Percentiles rank a stretch among this genome's conserved stretches.
Evolutionary conservation across 2,888 invertebrate genomes (phyloP).

Genomic region (Lacanobia wlatinum): DNA sequence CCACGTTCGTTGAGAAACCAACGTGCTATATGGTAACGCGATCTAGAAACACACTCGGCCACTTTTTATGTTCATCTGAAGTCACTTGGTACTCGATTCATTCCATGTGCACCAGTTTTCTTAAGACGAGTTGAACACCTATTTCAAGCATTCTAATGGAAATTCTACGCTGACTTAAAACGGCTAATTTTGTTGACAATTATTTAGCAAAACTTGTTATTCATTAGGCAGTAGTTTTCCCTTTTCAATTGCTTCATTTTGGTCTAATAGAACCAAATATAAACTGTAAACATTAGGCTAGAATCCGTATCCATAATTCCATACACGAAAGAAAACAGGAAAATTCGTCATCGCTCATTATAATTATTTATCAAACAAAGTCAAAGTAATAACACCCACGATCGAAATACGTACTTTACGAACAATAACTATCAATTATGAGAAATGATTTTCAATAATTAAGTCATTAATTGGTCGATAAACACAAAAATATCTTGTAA

Average conservation of each 20-base stretch:
- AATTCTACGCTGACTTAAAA: slow-evolving; percentile 22
- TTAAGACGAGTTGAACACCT: slow-evolving; percentile 36
- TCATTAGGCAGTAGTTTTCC: background rate
- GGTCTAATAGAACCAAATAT: background rate
- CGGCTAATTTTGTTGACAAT: slow-evolving; percentile 18
- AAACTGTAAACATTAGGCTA: background rate
- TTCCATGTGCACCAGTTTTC: slow-evolving; percentile 29
- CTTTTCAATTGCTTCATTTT: background rate
- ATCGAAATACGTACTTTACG: slow-evolving; percentile 24
- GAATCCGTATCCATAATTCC: too few species aligned
- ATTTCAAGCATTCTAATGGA: slow-evolving; percentile 46
- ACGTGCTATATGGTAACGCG: slow-evolving; percentile 49
- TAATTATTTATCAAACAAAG: slow-evolving; percentile 10
- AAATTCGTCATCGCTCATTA: background rate
- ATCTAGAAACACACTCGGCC: slow-evolving; percentile 49
- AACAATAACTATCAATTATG: slow-evolving; percentile 46
- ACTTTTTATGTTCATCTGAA: slow-evolving; percentile 51
- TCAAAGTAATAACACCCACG: slow-evolving; percentile 1
- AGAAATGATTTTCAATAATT: slow-evolving; percentile 49
- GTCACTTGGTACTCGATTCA: slow-evolving; percentile 8
- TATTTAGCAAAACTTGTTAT: slow-evolving; percentile 4
- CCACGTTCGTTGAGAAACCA: slow-evolving; percentile 53
- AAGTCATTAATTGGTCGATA: slow-evolving; percentile 47
- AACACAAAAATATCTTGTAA: slow-evolving; percentile 59
- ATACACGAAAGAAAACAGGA: slow-evolving; percentile 11